Percentiles rank a stretch among this genome's conserved stretches.
These are phyloP conservation scores for Pheosia gnoma DNA, from an alignment of 2,888 invertebrate genomes.

Conservation along the genomic window DNA sequence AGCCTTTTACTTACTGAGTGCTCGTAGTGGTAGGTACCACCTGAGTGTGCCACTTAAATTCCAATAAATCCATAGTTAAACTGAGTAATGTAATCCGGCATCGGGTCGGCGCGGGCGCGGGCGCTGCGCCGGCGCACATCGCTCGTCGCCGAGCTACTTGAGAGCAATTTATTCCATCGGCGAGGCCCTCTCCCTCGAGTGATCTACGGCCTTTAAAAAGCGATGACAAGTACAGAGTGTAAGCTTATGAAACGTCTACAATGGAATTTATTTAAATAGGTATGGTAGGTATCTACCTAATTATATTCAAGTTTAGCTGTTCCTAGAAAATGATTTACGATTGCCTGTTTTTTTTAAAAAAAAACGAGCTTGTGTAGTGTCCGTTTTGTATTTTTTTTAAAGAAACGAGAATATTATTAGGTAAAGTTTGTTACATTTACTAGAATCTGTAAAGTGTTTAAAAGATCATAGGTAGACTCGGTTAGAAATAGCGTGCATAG, in stretches of 20 bases:
- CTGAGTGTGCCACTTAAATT: constrained; percentile 53
- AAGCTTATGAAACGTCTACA: constrained; percentile 35
- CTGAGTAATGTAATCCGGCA: constrained; percentile 52
- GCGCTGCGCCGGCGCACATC: constrained; percentile 56
- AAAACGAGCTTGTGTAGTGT: too few species aligned
- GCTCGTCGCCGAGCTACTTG: constrained; percentile 64
- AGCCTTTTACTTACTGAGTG: neutral
- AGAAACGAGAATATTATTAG: neutral
- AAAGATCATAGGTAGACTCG: too few species aligned
- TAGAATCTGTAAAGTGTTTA: too few species aligned
- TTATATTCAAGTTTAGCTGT: neutral
- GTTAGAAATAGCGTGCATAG: constrained; percentile 20
- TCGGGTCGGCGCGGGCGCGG: constrained; percentile 32
- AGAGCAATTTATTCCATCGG: constrained; percentile 69
- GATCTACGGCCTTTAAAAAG: constrained; percentile 67
- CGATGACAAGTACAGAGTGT: constrained; percentile 63
- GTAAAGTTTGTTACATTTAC: neutral
- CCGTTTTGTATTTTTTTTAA: neutral
- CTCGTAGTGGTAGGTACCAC: constrained; percentile 13
- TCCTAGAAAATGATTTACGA: neutral
- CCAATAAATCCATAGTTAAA: constrained; percentile 63
- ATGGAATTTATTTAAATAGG: constrained; percentile 13
- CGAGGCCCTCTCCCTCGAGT: constrained; percentile 53
- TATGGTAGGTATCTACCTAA: neutral
- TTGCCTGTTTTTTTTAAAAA: too few species aligned